Conservation (phyloP, 2,797 vertebrate species). For the Tolypeutes matacus region DNA sequence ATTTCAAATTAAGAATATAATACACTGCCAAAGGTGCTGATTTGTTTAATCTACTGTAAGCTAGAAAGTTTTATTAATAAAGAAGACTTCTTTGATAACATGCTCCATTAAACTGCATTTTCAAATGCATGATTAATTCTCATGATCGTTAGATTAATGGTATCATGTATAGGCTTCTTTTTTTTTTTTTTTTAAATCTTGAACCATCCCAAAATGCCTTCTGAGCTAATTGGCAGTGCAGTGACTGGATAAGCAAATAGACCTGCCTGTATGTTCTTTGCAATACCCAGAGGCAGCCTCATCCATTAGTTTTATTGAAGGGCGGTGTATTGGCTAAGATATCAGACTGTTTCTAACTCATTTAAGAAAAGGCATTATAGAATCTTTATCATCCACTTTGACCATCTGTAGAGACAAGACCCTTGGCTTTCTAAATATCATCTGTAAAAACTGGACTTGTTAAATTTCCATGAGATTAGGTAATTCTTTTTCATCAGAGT, state of each 20-base stretch:
- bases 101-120: constrained; percentile 59
- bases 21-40: not conserved
- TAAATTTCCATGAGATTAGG: constrained; percentile 35
- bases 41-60: constrained; percentile 52
- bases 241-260: constrained; percentile 53
- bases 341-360: constrained; percentile 8
- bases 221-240: constrained; percentile 49
- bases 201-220: constrained; percentile 13
- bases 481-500: constrained; percentile 36
- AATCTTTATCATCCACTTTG: constrained; percentile 60
- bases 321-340: not conserved
- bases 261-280: constrained; percentile 3
- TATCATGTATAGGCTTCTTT: not conserved
- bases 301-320: constrained; percentile 58
- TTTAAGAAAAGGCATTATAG: constrained; percentile 52
- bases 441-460: not conserved
- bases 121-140: constrained; percentile 63
- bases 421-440: constrained; percentile 18
- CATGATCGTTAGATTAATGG: constrained; percentile 33
- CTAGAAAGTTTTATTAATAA: constrained; percentile 58
- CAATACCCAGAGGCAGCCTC: constrained; percentile 41
- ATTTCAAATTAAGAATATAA: constrained; percentile 61
- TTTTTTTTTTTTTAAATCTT: not conserved
- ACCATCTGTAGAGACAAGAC: not conserved
- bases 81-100: constrained; percentile 41